Percentiles rank a stretch among this genome's conserved stretches.
These are phyloP conservation scores for Camponotus vicinus DNA, from an alignment of 1,140 invertebrate species.

Conservation along the genomic window DNA sequence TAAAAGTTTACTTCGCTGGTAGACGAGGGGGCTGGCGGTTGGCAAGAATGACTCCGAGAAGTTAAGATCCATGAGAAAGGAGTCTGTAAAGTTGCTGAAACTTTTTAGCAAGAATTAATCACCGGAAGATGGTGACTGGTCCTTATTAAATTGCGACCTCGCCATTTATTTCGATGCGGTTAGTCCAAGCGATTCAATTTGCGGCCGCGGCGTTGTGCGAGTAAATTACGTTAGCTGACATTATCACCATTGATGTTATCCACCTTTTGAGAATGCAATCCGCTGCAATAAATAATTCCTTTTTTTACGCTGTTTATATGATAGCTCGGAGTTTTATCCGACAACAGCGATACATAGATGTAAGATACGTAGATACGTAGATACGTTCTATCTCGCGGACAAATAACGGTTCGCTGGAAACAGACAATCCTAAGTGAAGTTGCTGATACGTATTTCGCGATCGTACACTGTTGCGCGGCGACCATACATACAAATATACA, in stretches of 20 bases:
- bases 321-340: constrained; percentile 20
- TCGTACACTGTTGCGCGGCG: constrained; percentile 6
- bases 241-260: constrained; percentile 56
- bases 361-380: too few species aligned
- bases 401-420: constrained; percentile 39
- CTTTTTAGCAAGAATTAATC: constrained; percentile 85
- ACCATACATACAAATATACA: not conserved
- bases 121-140: constrained; percentile 84
- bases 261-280: constrained; percentile 21
- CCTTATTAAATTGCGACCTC: constrained; percentile 85
- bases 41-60: constrained; percentile 83
- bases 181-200: constrained; percentile 76
- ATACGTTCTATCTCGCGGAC: constrained; percentile 29
- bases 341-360: not conserved
- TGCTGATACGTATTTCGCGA: constrained; percentile 54
- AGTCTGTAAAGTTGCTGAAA: constrained; percentile 84
- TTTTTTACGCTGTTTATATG: constrained; percentile 32
- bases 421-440: constrained; percentile 46
- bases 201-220: constrained; percentile 69
- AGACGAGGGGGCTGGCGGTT: constrained; percentile 77
- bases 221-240: constrained; percentile 73
- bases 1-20: constrained; percentile 81
- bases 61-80: constrained; percentile 82
- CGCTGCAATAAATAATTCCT: constrained; percentile 30
- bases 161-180: constrained; percentile 83